Base-by-base conservation (phyloP, 2,113 vertebrate species). In the Ophiodon elongatus region DNA sequence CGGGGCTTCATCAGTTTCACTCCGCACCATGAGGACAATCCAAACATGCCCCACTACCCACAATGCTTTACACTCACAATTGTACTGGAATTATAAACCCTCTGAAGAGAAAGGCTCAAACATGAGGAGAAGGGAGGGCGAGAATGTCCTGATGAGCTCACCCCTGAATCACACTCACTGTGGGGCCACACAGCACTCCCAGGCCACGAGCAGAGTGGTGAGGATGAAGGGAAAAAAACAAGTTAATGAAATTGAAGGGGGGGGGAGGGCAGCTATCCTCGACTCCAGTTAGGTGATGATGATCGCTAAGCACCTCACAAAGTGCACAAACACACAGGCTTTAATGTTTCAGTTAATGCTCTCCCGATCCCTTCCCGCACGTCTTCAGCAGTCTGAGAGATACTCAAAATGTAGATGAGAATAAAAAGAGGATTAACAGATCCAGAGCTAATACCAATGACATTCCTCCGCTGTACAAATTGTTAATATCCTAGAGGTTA, bases 401-500 rank as follows among this genome's bases (percentile, higher is more conserved):
- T 92, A 94, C 95, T 96, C 92, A 95, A 95, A 84, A 95, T 95
- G 95, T 92, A 94, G 88, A 95, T 94, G 94, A 96, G 94, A 95
- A 86, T 94, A 95, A 95, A 96, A 96, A 75, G 70, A 85, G 69
- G 94, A 95, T 95, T 95, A 92, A 97, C 95, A 95, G 94, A 96
- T 95, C 96, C 94, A 96, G 95, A 89, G 96, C 95, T 95, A 95
- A 96, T 95, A 96, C 96, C 96, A 95, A 45, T 94, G 96, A 97
- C 96, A 97, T 97, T 97, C 97, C 95, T 96, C 96, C 92, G 96
- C 96, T 97, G 96, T 96, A 97, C 96, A 97, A 96, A 96, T 96
- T 95, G 96, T 96, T 96, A 95, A 96, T 95, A 93, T 95, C 96
- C 94, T 96, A 96, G 94, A 96, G 70, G 88, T 93, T 85, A 96